phyloP scores from a whole-genome alignment of 2,888 invertebrate species.

The Microplitis deprimator region DNA sequence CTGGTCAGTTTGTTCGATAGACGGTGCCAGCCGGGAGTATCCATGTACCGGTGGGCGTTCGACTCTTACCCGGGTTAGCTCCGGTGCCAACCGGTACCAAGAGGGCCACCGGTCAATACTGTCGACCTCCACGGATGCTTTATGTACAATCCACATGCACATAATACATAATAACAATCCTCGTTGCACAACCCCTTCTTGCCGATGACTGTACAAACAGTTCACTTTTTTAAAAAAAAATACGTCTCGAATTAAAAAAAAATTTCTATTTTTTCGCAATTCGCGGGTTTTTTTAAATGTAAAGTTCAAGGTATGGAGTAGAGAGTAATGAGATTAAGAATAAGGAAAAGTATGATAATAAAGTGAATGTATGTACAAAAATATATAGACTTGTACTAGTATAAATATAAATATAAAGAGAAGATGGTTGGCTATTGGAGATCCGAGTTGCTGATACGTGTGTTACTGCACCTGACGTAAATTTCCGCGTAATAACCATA shows the following conservation, averaged over 20 bases:
- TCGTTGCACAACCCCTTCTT: not conserved
- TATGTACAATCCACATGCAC: conserved; percentile 40
- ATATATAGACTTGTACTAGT: not conserved
- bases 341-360: not conserved
- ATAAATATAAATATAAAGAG: not conserved
- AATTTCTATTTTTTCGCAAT: too few species aligned
- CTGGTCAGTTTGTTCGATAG: conserved; percentile 72
- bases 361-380: not conserved
- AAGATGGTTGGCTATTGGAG: conserved; percentile 3
- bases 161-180: conserved; percentile 15
- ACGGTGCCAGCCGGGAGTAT: conserved; percentile 70
- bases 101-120: conserved; percentile 72
- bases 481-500: conserved; percentile 11
- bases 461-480: conserved; percentile 6
- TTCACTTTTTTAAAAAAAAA: not conserved
- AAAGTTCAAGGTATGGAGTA: too few species aligned
- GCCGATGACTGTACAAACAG: not conserved
- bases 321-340: too few species aligned
- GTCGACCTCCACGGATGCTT: conserved; percentile 56
- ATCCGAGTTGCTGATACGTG: conserved; percentile 2
- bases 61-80: conserved; percentile 58
- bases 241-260: too few species aligned
- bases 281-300: too few species aligned
- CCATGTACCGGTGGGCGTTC: conserved; percentile 48
- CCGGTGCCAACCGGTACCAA: conserved; percentile 71